Conservation (phyloP, 1,140 invertebrate genomes). For the Holcopasites calliopsidis region DNA sequence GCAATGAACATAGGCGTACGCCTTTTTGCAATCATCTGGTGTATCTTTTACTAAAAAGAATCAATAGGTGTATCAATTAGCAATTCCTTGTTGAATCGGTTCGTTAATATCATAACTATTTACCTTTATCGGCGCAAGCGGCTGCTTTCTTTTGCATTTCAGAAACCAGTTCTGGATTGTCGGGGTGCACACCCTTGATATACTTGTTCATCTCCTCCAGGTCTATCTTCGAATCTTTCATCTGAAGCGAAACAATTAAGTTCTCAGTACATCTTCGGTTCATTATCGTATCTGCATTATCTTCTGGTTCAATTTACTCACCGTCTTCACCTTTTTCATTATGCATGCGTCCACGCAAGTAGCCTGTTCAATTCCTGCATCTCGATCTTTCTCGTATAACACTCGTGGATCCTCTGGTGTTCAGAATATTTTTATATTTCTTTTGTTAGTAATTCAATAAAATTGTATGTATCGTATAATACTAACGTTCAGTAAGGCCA, state of each 20-base stretch:
- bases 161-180: not conserved
- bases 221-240: not conserved
- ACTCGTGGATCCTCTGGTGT: not conserved
- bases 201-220: not conserved
- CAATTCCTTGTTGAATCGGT: no score
- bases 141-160: rapidly evolving
- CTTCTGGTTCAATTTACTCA: not conserved
- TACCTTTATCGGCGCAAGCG: not conserved
- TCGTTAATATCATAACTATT: no score
- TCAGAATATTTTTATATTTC: no score
- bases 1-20: not conserved
- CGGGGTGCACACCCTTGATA: not conserved
- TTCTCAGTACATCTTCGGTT: not conserved
- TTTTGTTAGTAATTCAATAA: not conserved
- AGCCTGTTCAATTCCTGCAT: not conserved
- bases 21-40: not conserved
- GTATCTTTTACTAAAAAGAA: not conserved
- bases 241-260: not conserved
- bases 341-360: not conserved
- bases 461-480: no score
- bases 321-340: not conserved
- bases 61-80: no score
- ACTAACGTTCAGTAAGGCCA: not conserved
- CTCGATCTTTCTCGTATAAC: not conserved
- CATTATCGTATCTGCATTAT: no score